Conservation (phyloP, 2,797 vertebrate species). For the Schizopygopsis malacanthus region DNA sequence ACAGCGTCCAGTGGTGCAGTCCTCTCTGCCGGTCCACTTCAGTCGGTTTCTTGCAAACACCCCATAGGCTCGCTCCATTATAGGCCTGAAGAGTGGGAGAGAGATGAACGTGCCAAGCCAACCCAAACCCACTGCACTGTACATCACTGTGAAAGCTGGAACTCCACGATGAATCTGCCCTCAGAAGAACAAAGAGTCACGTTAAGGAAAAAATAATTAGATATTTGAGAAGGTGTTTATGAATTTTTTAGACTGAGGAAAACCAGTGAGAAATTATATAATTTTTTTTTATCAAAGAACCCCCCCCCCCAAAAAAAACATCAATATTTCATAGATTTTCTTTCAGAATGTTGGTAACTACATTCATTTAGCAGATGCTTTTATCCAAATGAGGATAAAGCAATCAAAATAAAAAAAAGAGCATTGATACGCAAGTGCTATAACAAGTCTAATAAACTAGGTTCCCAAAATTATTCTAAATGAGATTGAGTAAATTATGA, state of each 20-base stretch:
- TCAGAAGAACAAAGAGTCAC: not conserved
- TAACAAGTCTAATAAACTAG: not conserved
- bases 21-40: conserved; percentile 73
- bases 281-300: not conserved
- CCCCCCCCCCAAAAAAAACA: too few species aligned
- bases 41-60: conserved; percentile 74
- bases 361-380: too few species aligned
- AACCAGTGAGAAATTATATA: not conserved
- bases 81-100: conserved; percentile 68
- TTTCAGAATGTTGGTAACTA: not conserved
- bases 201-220: not conserved
- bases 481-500: not conserved
- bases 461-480: not conserved
- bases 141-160: conserved; percentile 75
- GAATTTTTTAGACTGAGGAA: not conserved
- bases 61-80: conserved; percentile 70
- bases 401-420: too few species aligned
- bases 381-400: too few species aligned
- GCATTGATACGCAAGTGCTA: too few species aligned
- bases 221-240: not conserved
- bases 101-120: conserved; percentile 71
- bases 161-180: conserved; percentile 71
- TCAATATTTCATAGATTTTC: too few species aligned
- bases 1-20: conserved; percentile 67
- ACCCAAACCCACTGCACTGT: conserved; percentile 69